Conservation (phyloP, 2,888 invertebrate species). For the Elysia crispata region DNA sequence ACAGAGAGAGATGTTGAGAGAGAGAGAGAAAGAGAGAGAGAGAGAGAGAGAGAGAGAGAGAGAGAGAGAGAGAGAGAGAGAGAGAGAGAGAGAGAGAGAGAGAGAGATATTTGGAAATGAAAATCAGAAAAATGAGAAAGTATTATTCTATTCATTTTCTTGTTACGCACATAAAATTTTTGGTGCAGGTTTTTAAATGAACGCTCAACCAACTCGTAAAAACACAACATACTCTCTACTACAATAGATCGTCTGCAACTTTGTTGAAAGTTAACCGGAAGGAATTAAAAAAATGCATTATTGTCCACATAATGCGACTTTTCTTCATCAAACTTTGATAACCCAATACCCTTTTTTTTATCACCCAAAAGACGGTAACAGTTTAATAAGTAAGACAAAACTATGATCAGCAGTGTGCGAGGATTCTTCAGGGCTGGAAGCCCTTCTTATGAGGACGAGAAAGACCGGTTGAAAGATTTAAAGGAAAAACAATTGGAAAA, state of each 20-base stretch:
- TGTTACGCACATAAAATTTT: too few relatives aligned
- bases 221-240: too few relatives aligned
- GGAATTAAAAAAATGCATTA: too few relatives aligned
- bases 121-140: neutral
- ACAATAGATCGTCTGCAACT: too few relatives aligned
- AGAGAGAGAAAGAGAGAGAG: conserved; percentile 5
- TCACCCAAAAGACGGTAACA: neutral
- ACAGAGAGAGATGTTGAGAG: neutral
- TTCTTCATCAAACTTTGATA: too few relatives aligned
- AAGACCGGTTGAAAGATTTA: neutral
- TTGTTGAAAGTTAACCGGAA: too few relatives aligned
- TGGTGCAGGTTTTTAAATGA: too few relatives aligned
- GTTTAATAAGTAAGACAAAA: neutral
- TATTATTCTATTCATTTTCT: too few relatives aligned
- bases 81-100: neutral
- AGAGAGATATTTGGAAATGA: neutral
- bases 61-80: conserved; percentile 16
- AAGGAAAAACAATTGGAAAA: neutral
- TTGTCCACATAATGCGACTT: too few relatives aligned
- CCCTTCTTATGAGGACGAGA: neutral
- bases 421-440: neutral
- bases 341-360: too few relatives aligned
- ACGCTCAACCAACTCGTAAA: too few relatives aligned
- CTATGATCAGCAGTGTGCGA: neutral
- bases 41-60: conserved; percentile 11